Percentiles rank a stretch among this genome's conserved stretches.
Conservation (phyloP, 2,888 invertebrate genomes). For the Lasius platythorax region DNA sequence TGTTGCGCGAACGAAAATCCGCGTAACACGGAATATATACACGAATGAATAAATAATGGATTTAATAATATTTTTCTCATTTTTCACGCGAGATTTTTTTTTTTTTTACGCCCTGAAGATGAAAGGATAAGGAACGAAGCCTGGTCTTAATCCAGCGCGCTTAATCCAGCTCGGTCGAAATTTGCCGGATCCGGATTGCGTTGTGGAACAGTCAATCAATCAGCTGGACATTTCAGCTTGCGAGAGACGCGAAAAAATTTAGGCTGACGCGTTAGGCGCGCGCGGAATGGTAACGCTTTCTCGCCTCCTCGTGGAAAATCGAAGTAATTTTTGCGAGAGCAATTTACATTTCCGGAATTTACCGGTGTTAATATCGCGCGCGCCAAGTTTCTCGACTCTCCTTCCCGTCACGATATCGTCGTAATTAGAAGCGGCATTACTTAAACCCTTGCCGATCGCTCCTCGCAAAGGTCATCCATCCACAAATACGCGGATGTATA, state of each 20-base stretch:
- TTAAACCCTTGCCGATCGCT: background rate
- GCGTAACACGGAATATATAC: background rate
- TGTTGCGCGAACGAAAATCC: constrained; percentile 26
- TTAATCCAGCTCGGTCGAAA: background rate
- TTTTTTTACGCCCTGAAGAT: background rate
- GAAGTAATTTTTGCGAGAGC: constrained; percentile 41
- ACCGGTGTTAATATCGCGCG: constrained; percentile 3
- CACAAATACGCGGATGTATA: background rate
- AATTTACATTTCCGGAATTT: constrained; percentile 46
- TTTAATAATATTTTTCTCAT: background rate
- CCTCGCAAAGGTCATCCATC: background rate
- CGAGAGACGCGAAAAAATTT: constrained; percentile 15
- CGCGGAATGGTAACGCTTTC: constrained; percentile 48
- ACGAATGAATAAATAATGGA: background rate
- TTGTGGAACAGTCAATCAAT: background rate
- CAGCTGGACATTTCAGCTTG: background rate
- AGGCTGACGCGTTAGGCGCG: constrained; percentile 8
- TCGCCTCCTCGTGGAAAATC: constrained; percentile 49
- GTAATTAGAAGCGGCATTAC: constrained; percentile 56
- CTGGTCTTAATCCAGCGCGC: background rate
- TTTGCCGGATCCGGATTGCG: background rate
- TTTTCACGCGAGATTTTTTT: background rate
- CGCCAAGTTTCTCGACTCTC: background rate
- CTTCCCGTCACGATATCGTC: constrained; percentile 49
- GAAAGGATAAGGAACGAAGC: background rate